Evolutionary conservation across 2,113 vertebrate genomes (phyloP).

Genomic region (Nanorana parkeri): DNA sequence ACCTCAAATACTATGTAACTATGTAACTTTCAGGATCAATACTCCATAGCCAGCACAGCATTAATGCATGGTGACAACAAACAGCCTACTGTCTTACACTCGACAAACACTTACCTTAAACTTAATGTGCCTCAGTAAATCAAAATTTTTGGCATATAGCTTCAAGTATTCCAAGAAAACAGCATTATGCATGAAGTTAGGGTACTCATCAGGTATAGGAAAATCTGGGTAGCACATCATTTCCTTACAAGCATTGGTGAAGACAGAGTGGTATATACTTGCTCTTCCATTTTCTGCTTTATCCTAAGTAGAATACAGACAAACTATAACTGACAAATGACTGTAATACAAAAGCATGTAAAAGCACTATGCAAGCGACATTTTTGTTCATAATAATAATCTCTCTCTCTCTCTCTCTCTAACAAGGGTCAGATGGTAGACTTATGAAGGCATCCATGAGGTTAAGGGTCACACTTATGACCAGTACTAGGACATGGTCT

Average conservation of each 20-base stretch:
- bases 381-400: no score
- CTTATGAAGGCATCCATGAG: no score
- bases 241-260: conserved; percentile 87
- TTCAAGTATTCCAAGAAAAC: conserved; percentile 77
- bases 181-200: conserved; percentile 81
- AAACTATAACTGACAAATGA: not conserved
- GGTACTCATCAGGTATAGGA: conserved; percentile 80
- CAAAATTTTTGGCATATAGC: conserved; percentile 77
- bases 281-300: conserved; percentile 70
- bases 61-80: no score
- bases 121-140: conserved; percentile 75
- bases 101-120: conserved; percentile 75
- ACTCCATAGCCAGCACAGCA: no score
- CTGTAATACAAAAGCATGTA: not conserved
- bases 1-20: no score
- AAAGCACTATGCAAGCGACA: no score
- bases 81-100: no score
- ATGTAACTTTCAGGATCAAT: no score
- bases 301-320: conserved; percentile 69
- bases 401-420: no score
- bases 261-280: conserved; percentile 82
- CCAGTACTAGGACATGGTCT: no score
- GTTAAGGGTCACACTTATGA: no score
- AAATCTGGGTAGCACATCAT: conserved; percentile 89
- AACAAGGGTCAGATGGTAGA: no score